phyloP scores from a whole-genome alignment of 2,797 vertebrate genomes.

The Psittacula echo region DNA sequence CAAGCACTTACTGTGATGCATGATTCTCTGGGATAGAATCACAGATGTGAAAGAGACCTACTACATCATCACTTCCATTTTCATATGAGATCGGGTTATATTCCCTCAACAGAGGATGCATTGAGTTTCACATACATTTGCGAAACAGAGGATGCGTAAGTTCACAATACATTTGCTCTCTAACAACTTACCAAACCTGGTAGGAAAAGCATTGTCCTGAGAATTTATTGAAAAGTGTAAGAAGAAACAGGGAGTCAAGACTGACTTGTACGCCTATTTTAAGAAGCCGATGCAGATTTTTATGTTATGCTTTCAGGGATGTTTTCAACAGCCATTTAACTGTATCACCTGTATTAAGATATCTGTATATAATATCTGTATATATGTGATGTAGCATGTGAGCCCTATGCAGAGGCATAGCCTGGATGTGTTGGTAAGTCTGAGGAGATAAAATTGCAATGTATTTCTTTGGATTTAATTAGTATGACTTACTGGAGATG shows the following conservation, averaged over 20 bases:
- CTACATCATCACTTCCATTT: slow-evolving; percentile 36
- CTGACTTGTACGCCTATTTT: not conserved
- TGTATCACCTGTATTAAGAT: not conserved
- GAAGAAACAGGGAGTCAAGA: not conserved
- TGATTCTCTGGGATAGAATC: slow-evolving; percentile 7
- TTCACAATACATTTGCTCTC: not conserved
- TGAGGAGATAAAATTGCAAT: not conserved
- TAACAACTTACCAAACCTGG: not conserved
- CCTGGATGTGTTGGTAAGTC: not conserved
- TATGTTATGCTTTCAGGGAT: not conserved
- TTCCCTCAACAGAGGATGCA: not conserved
- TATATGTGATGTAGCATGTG: not conserved
- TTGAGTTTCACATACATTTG: not conserved
- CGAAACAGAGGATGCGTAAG: not conserved
- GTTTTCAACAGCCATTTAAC: not conserved
- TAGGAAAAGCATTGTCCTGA: not conserved
- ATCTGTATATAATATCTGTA: not conserved
- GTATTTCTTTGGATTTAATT: not conserved
- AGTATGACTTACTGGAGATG: not conserved
- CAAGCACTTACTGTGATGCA: slow-evolving; percentile 17
- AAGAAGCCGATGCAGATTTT: not conserved
- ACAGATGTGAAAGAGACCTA: not conserved
- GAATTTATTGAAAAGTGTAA: not conserved
- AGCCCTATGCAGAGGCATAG: not conserved
- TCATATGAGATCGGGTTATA: not conserved